Conservation (phyloP, 2,797 vertebrate genomes). For the Taenioides sp. region DNA sequence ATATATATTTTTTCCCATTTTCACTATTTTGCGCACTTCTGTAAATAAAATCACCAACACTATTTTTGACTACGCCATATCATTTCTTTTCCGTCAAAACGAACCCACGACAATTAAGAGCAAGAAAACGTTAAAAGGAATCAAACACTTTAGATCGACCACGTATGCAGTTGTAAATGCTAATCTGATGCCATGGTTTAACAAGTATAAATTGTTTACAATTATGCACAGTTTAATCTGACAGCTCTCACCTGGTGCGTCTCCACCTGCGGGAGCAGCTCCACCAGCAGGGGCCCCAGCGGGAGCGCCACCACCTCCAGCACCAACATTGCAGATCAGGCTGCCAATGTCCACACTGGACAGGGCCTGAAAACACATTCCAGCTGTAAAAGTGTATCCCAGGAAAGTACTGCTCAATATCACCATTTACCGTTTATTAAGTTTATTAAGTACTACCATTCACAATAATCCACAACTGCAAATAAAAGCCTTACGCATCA, state of each 20-base stretch:
- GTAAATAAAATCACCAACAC: too few relatives aligned
- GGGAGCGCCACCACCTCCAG: slow-evolving; percentile 82
- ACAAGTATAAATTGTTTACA: not conserved
- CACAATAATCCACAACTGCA: not conserved
- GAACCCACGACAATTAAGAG: too few relatives aligned
- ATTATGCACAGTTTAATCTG: not conserved
- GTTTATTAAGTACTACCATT: not conserved
- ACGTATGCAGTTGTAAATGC: not conserved
- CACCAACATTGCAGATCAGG: slow-evolving; percentile 96
- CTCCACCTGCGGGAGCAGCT: slow-evolving; percentile 39
- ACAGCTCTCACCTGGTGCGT: slow-evolving; percentile 71
- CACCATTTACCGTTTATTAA: not conserved
- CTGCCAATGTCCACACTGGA: slow-evolving; percentile 90
- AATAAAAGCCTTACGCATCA: too few relatives aligned
- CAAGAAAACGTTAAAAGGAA: not conserved
- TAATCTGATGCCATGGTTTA: not conserved
- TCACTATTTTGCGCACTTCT: too few relatives aligned
- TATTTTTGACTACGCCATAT: too few relatives aligned
- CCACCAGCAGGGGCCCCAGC: slow-evolving; percentile 47
- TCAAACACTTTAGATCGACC: not conserved
- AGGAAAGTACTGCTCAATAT: not conserved
- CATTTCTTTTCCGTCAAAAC: too few relatives aligned
- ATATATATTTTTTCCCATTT: too few relatives aligned
- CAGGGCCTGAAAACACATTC: slow-evolving; percentile 78
- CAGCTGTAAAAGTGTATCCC: not conserved